phyloP scores from a whole-genome alignment of 2,797 vertebrate species.

The Rhinoraja longicauda region DNA sequence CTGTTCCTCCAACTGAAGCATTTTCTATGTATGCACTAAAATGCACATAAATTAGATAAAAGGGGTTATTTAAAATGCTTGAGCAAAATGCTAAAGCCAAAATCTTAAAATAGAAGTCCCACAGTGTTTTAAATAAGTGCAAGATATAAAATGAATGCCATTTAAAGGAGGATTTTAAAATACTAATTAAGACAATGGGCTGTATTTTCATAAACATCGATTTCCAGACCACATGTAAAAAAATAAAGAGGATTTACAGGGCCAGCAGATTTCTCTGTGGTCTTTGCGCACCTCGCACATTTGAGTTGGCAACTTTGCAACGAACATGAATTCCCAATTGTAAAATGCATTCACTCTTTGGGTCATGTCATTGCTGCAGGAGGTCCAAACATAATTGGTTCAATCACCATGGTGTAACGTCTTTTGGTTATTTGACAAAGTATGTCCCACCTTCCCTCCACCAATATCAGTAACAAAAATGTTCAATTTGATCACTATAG shows the following conservation, averaged over 20 bases:
- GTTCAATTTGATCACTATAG: background rate
- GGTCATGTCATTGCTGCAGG: background rate
- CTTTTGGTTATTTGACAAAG: background rate
- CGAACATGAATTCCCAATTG: background rate
- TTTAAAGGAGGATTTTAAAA: background rate
- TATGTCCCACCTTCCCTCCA: background rate
- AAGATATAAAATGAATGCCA: background rate
- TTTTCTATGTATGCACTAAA: background rate
- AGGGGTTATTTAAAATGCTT: background rate
- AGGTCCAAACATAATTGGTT: background rate
- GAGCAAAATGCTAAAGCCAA: background rate
- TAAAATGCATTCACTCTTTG: background rate
- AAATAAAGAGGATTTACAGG: background rate
- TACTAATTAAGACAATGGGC: background rate
- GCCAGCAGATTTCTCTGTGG: background rate
- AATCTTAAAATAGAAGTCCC: background rate
- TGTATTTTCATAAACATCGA: background rate
- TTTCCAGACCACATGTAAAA: background rate
- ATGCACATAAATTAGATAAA: background rate
- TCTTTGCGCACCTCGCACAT: background rate
- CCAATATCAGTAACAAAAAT: background rate
- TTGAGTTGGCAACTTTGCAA: background rate
- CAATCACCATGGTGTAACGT: background rate
- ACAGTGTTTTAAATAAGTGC: background rate
- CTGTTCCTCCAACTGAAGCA: background rate